Base-by-base conservation (phyloP, 1,140 invertebrate species). In the Temnothorax curvispinosus region DNA sequence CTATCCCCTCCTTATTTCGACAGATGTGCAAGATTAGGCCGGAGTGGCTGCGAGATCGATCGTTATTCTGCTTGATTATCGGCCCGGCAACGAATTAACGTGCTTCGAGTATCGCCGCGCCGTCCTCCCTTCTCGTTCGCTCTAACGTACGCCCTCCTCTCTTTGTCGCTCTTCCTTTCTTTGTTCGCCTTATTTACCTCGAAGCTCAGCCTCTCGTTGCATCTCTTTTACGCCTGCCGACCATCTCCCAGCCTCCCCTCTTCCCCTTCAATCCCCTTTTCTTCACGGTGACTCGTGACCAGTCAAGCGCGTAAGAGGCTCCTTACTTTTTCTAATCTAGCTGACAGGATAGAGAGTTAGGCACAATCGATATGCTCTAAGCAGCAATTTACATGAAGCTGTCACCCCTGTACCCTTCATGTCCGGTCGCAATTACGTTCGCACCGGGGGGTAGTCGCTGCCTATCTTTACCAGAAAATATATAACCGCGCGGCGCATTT, bases 321-420 rank as follows among this genome's bases (percentile, higher is more conserved):
- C 77, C 86, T 87, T 88, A 88, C 90, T 92, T 93, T 87, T 93
- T 92, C 91, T 93, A 93, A 93, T 93, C 91, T 92, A 80, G 85
- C 80, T 82, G 65, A 38, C 80, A 65, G 76, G 82, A 88, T 88
- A 86, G 32, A 65, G 44, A 81, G 88, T 84, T 90, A 74, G 75
- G 72, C 67, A 71, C 81, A 87, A 91, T 90, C 89, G 80, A 80
- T 60, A 27, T 27, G 81, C 88, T 93, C 91, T 93, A 93, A 93
- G 89, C 91, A 92, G 90, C 92, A 93, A 93, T 93, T 93, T 93
- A 91, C 92, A 93, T 93, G 92, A 92, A 90, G 88, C 87, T 87
- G 58, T 88, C 77, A 81, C 44, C 82, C 65, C 52, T 81, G 41
- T 11, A 38, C n/a, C 69, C 27, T 21, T 82, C 27, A 5, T 69